Evolutionary conservation across 2,797 vertebrate species (phyloP).

Genomic region (Gadopsis marmoratus): DNA sequence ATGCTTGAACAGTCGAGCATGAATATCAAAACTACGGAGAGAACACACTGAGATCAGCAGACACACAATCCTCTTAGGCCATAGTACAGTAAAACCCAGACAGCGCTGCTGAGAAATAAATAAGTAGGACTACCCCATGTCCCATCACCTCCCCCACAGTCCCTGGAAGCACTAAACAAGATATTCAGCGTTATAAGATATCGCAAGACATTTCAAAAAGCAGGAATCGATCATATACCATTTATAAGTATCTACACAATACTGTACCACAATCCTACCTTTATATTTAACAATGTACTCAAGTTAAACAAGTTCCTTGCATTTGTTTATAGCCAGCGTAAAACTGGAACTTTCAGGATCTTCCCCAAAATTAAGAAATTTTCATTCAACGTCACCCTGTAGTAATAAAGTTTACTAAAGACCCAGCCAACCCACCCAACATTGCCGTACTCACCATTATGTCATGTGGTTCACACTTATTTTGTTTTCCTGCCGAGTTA

Average conservation of each 20-base stretch:
- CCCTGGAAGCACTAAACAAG: neutral
- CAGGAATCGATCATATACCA: neutral
- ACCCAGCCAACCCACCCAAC: neutral
- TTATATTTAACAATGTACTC: neutral
- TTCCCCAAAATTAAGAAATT: neutral
- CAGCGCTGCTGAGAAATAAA: conserved; percentile 11
- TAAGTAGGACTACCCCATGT: neutral
- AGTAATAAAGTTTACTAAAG: neutral
- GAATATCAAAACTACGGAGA: conserved; percentile 32
- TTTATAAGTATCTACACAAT: neutral
- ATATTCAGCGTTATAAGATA: neutral
- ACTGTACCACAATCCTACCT: neutral
- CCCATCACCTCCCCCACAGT: neutral
- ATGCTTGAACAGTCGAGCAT: conserved; percentile 20
- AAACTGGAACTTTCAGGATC: neutral
- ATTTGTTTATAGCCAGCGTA: neutral
- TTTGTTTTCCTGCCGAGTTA: neutral
- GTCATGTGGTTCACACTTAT: neutral
- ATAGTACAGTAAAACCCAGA: neutral
- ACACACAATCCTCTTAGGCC: conserved; percentile 24
- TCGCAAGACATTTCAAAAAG: neutral
- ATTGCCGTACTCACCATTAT: neutral
- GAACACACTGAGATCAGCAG: conserved; percentile 35
- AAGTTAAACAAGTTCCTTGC: neutral
- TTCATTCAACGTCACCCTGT: neutral